phyloP scores from a whole-genome alignment of 2,888 invertebrate species.

The Leistus spinibarbis region DNA sequence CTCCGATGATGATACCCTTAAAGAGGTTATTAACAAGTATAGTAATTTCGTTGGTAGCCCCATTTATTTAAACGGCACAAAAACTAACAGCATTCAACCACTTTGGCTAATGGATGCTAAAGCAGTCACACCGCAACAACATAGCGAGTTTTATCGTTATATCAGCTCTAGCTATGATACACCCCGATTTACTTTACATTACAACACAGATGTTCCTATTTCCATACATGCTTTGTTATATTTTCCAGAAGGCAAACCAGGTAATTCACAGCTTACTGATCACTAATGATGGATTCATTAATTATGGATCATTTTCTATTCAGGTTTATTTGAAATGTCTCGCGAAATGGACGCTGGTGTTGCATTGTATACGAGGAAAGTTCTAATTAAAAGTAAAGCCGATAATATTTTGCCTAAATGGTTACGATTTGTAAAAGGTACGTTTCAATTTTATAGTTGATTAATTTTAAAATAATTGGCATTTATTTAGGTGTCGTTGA shows the following conservation, averaged over 20 bases:
- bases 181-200: slow-evolving; percentile 90
- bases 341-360: slow-evolving; percentile 85
- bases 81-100: slow-evolving; percentile 87
- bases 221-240: slow-evolving; percentile 90
- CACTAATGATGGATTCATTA: not conserved
- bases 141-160: slow-evolving; percentile 91
- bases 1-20: slow-evolving; percentile 83
- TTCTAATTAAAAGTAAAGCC: slow-evolving; percentile 89
- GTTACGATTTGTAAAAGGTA: slow-evolving; percentile 92
- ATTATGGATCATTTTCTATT: slow-evolving; percentile 35
- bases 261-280: not conserved
- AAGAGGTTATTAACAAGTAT: slow-evolving; percentile 90
- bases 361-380: slow-evolving; percentile 88
- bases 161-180: slow-evolving; percentile 85
- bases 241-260: slow-evolving; percentile 90
- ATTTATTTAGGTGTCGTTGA: slow-evolving; percentile 81
- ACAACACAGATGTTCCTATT: slow-evolving; percentile 90
- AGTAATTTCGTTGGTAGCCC: slow-evolving; percentile 97
- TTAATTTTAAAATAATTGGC: slow-evolving; percentile 18
- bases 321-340: slow-evolving; percentile 86
- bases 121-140: slow-evolving; percentile 82
- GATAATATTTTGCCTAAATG: slow-evolving; percentile 93
- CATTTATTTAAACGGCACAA: slow-evolving; percentile 87
- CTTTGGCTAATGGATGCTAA: slow-evolving; percentile 94
- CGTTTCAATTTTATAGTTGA: slow-evolving; percentile 19